Conservation (phyloP, 2,888 invertebrate genomes). For the Drosophila eohydei region DNA sequence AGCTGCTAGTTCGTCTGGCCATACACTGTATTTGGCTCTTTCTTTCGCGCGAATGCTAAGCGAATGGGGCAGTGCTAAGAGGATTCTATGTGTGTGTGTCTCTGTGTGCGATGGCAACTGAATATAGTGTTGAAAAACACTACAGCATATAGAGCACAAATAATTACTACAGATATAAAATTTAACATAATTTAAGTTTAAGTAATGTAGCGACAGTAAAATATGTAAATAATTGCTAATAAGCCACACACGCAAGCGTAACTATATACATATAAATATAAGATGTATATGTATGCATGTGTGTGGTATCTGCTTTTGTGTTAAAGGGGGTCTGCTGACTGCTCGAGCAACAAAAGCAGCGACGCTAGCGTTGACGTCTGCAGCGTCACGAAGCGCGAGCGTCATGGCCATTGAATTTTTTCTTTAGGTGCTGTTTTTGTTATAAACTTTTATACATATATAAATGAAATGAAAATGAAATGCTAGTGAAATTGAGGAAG, state of each 20-base stretch:
- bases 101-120: constrained; percentile 48
- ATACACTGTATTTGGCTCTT: constrained; percentile 59
- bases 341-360: constrained; percentile 59
- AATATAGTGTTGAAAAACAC: constrained; percentile 65
- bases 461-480: constrained; percentile 67
- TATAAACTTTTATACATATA: constrained; percentile 50
- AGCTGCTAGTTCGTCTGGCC: constrained; percentile 50
- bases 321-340: constrained; percentile 62
- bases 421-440: constrained; percentile 48
- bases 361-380: constrained; percentile 40
- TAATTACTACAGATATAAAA: constrained; percentile 72
- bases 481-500: constrained; percentile 59
- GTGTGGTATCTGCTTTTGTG: constrained; percentile 16
- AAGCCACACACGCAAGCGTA: constrained; percentile 6
- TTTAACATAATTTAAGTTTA: constrained; percentile 64
- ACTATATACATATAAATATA: neutral
- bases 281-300: constrained; percentile 7
- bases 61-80: constrained; percentile 74
- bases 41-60: constrained; percentile 41
- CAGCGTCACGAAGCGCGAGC: constrained; percentile 57
- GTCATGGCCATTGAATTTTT: constrained; percentile 82
- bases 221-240: constrained; percentile 51
- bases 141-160: constrained; percentile 43
- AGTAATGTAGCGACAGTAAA: constrained; percentile 27
- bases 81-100: constrained; percentile 31